Evolutionary conservation across 1,140 invertebrate species (phyloP).

Genomic region (Glossosoma conforme): DNA sequence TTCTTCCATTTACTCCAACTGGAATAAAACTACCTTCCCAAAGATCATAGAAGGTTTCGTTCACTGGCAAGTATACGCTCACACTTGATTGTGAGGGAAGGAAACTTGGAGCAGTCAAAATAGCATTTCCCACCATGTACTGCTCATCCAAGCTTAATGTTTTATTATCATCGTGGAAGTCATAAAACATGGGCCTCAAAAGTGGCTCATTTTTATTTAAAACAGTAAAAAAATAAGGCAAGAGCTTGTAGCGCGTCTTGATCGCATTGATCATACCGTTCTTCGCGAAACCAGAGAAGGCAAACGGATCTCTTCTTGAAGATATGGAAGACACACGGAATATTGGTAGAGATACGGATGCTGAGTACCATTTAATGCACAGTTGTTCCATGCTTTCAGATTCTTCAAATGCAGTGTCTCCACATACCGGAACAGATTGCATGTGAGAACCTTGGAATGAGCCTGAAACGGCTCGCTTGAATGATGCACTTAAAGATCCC

Average conservation of each 20-base stretch:
- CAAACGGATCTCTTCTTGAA: conserved; percentile 32
- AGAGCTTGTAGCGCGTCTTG: conserved; percentile 27
- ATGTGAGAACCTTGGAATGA: conserved; percentile 28
- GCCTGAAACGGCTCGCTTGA: conserved; percentile 34
- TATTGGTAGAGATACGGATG: conserved; percentile 36
- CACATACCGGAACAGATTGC: conserved; percentile 31
- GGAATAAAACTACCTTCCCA: conserved; percentile 35
- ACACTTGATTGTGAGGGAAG: conserved; percentile 21
- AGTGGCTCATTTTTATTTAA: conserved; percentile 32
- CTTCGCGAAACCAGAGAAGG: conserved; percentile 24
- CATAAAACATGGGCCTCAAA: conserved; percentile 40
- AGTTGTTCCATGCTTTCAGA: conserved; percentile 12
- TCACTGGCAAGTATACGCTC: conserved; percentile 34
- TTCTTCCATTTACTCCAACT: conserved; percentile 21
- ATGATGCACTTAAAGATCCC: conserved; percentile 32
- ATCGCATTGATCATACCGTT: conserved; percentile 25
- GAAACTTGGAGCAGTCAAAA: conserved; percentile 37
- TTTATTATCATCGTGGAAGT: conserved; percentile 34
- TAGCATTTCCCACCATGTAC: conserved; percentile 36
- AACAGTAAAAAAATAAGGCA: conserved; percentile 35
- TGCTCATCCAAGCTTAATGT: conserved; percentile 35
- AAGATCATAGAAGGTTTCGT: conserved; percentile 36
- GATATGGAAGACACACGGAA: conserved; percentile 34
- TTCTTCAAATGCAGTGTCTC: conserved; percentile 6
- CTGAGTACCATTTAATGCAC: conserved; percentile 39